Evolutionary conservation across 2,888 invertebrate species (phyloP).

Genomic region (Dryobota labecula): DNA sequence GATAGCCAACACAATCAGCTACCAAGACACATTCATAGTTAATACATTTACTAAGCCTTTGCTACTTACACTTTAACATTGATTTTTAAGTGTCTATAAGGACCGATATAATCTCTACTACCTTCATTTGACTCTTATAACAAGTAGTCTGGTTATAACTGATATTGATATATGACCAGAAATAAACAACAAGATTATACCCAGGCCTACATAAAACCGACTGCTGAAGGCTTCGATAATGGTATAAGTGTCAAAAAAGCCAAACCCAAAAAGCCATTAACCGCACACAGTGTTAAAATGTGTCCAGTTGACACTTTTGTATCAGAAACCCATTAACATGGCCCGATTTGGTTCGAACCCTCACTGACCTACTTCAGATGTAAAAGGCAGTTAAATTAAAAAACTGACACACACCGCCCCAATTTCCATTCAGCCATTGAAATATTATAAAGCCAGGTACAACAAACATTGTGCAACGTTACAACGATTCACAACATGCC

Average conservation of each 20-base stretch:
- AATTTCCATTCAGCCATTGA: constrained; percentile 22
- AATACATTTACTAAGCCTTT: neutral
- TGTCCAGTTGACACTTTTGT: constrained; percentile 34
- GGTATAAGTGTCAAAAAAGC: neutral
- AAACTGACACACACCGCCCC: constrained; percentile 22
- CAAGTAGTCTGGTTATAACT: neutral
- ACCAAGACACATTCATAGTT: neutral
- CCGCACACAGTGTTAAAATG: constrained; percentile 21
- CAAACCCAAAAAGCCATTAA: constrained; percentile 26
- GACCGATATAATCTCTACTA: neutral
- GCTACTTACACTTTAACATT: neutral
- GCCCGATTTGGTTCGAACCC: constrained; percentile 44
- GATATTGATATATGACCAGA: neutral
- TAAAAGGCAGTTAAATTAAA: constrained; percentile 37
- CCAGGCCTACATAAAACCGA: neutral
- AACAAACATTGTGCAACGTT: constrained; percentile 23
- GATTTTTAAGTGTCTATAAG: neutral
- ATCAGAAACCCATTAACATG: constrained; percentile 15
- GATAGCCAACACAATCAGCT: neutral
- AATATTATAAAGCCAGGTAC: constrained; percentile 45
- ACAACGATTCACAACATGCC: constrained; percentile 48
- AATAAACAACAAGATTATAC: neutral
- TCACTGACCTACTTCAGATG: constrained; percentile 39
- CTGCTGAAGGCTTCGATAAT: neutral
- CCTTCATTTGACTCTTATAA: neutral